Conservation (phyloP, 2,797 vertebrate species). For the Acanthornis magna region DNA sequence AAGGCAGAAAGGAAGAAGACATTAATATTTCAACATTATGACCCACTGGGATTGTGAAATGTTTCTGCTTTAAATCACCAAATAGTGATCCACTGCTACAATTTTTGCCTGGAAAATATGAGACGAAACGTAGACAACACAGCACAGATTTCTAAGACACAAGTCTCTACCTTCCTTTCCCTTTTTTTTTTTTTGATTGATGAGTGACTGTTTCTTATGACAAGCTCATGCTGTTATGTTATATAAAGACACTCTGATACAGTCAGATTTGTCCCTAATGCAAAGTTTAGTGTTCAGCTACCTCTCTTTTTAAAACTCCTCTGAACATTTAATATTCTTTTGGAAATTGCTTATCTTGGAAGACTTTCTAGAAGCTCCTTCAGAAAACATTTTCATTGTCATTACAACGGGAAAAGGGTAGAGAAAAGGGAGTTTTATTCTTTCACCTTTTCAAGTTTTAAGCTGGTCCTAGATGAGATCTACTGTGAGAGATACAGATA, state of each 20-base stretch:
- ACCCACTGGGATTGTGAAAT: neutral
- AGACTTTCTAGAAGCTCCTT: neutral
- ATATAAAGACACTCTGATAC: neutral
- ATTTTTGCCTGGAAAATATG: neutral
- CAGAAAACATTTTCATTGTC: neutral
- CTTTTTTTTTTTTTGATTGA: neutral
- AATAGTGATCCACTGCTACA: neutral
- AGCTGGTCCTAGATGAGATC: neutral
- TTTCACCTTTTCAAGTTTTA: neutral
- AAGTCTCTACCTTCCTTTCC: neutral
- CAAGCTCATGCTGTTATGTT: neutral
- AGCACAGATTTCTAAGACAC: neutral
- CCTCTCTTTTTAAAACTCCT: neutral
- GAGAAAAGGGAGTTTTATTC: neutral
- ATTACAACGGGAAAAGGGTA: neutral
- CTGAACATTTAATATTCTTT: neutral
- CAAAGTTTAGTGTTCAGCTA: neutral
- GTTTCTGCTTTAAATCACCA: neutral
- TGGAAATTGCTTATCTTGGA: neutral
- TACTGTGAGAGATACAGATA: neutral
- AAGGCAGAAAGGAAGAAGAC: neutral
- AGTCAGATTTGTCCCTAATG: neutral
- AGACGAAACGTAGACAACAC: neutral
- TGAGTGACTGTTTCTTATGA: neutral
- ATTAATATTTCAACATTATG: neutral